Evolutionary conservation across 2,888 invertebrate genomes (phyloP).

Genomic region (Cetonia aurata): DNA sequence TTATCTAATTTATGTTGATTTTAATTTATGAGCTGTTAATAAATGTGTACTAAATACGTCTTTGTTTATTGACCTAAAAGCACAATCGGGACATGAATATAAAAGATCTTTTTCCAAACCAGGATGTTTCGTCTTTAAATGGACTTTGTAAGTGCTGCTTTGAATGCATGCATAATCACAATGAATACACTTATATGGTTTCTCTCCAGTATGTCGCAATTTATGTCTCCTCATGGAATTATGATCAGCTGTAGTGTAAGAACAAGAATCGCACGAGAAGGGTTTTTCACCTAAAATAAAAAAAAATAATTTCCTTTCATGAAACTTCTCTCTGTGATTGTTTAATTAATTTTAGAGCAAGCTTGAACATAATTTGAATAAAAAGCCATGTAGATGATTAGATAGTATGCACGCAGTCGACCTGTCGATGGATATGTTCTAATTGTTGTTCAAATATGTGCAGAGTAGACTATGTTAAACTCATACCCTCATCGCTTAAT

Average conservation of each 20-base stretch:
- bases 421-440: too few relatives aligned
- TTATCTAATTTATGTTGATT: not conserved
- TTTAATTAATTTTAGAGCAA: too few relatives aligned
- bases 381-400: too few relatives aligned
- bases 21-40: conserved; percentile 65
- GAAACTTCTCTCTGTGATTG: too few relatives aligned
- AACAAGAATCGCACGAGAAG: conserved; percentile 80
- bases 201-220: conserved; percentile 80
- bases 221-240: conserved; percentile 86
- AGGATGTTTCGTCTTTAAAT: conserved; percentile 85
- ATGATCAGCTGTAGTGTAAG: conserved; percentile 82
- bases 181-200: conserved; percentile 82
- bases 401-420: too few relatives aligned
- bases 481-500: too few relatives aligned
- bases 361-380: too few relatives aligned
- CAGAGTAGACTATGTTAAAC: too few relatives aligned
- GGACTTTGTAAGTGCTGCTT: conserved; percentile 81
- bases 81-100: conserved; percentile 73
- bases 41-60: conserved; percentile 73
- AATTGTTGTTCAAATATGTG: too few relatives aligned
- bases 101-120: conserved; percentile 74
- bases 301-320: not conserved
- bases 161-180: conserved; percentile 87
- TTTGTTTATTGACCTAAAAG: conserved; percentile 75
- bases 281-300: conserved; percentile 77